Evolutionary conservation across 2,797 vertebrate species (phyloP), one percentile per base, ranked within the genome.

Genomic region (Sebastiscus tertius): DNA sequence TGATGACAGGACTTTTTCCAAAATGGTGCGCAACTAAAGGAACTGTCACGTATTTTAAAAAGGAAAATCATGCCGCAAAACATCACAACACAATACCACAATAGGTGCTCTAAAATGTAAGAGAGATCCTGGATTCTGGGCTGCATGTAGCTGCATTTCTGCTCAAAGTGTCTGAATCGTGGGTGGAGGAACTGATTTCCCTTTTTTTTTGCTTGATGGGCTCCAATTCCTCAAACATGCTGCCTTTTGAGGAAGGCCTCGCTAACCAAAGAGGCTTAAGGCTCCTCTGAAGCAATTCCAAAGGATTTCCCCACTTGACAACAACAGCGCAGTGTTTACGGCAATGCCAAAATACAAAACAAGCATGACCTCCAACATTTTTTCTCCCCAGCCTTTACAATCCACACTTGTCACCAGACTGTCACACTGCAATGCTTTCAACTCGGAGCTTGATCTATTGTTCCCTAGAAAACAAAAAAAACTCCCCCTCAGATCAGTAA

Each of bases 221-320:
- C 88, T 88, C 83, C 80, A 72, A 74, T 87, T 89, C 90, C 88
- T 91, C 88, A 92, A 92, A 89, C 88, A 93, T 80, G 83, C 82
- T 78, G 89, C 88, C 92, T 95, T 54, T 94, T 92, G 94, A 93
- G 92, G 83, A 91, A 90, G 88, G 87, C 88, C 89, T 92, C 83
- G 55, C 87, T 83, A 91, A 92, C 92, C 90, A 95, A 95, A 95
- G 92, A 93, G 91, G 95, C 93, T 95, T 95, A 94, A 85, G 84
- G 86, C 90, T 94, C 85, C 93, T 95, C 93, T 94, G 94, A 96
- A 95, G 95, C 93, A 86, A 89, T 94, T 96, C 94, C 94, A 95
- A 93, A 94, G 93, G 93, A 94, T 95, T 95, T 95, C 91, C 93
- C 88, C 88, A 90, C 88, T 92, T 88, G 88, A 94, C 93, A 94